Base-by-base conservation (phyloP, 2,113 vertebrate species). In the Pyxicephalus adspersus region DNA sequence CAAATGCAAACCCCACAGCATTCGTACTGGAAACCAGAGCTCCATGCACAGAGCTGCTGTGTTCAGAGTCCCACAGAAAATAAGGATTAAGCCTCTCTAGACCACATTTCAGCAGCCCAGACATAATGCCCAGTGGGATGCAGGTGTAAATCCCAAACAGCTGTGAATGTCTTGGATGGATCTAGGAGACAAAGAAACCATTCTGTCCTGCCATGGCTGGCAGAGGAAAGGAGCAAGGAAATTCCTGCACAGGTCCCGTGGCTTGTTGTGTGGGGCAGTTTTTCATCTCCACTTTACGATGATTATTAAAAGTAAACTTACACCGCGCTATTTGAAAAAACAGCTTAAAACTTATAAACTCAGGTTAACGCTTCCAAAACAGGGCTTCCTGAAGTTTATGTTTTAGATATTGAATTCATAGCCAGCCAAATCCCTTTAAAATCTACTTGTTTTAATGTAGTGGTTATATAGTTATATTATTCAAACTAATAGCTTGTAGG, bases 181-280 rank as follows among this genome's bases (percentile, higher is more conserved):
- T 52, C 29, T 31, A 19, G 52, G 52, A 73, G 28, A 73, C 70
- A 73, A 57, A 58, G 70, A 72, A 51, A 55, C 68, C 26, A 72
- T 52, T 72, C 52, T 72, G 16, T 23, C 17, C 51, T 68, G 65
- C 38, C 34, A 22, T 23, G 34, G 65, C n/a, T 25, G 38, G 38
- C 22, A 19, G 65, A 25, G 38, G 65, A 68, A 4, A 22, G 65
- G 34, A 68, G 19, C 15, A 8, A 16, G 64, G 31, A 66, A 13
- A 45, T 66, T 16, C 38, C 38, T 45, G 38, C 38, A 45, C 38
- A 13, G 38, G 38, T 45, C 38, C 64, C 11, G 64, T 4, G 64
- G 17, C 34, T 28, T 20, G 20, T 45, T 45, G 64, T 45, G 64
- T 45, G 31, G 7, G 15, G 25, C 19, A 26, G 13, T 34, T 20